These are phyloP conservation scores for Melinaea menophilus DNA, from an alignment of 2,888 invertebrate species.

Conservation along the genomic window DNA sequence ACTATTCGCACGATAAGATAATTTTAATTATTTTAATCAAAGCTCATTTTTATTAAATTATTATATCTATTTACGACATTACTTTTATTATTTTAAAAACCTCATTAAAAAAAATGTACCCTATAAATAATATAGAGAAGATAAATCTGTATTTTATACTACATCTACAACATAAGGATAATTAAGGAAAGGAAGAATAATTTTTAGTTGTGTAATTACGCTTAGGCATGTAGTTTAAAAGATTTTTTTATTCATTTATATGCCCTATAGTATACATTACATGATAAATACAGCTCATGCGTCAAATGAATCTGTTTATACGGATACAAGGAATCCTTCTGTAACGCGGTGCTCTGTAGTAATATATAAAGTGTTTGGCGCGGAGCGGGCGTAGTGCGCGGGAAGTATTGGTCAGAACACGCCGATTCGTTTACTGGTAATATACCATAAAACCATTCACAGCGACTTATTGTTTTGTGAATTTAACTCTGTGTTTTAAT, in stretches of 20 bases:
- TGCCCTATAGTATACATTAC: too few relatives aligned
- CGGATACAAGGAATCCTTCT: conserved; percentile 44
- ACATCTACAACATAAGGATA: too few relatives aligned
- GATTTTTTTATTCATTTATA: too few relatives aligned
- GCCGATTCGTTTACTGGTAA: conserved; percentile 34
- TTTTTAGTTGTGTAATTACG: too few relatives aligned
- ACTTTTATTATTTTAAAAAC: too few relatives aligned
- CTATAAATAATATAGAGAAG: too few relatives aligned
- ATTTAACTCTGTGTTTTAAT: conserved; percentile 11
- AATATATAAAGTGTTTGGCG: conserved; percentile 61
- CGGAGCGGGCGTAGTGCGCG: conserved; percentile 60
- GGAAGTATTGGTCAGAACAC: conserved; percentile 42
- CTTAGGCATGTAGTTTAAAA: too few relatives aligned
- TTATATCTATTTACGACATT: conserved; percentile 18
- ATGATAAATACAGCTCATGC: conserved; percentile 51
- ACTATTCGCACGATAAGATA: too few relatives aligned
- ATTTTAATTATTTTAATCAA: too few relatives aligned
- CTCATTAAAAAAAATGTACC: too few relatives aligned
- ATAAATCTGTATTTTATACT: too few relatives aligned
- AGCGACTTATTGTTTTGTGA: conserved; percentile 18
- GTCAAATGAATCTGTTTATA: conserved; percentile 57
- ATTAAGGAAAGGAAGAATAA: too few relatives aligned
- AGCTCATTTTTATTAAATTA: conserved; percentile 17
- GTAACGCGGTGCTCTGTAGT: conserved; percentile 24
- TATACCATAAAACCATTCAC: conserved; percentile 13